These are phyloP conservation scores for Peromyscus maniculatus DNA, from an alignment of 2,113 vertebrate genomes.

Conservation along the genomic window DNA sequence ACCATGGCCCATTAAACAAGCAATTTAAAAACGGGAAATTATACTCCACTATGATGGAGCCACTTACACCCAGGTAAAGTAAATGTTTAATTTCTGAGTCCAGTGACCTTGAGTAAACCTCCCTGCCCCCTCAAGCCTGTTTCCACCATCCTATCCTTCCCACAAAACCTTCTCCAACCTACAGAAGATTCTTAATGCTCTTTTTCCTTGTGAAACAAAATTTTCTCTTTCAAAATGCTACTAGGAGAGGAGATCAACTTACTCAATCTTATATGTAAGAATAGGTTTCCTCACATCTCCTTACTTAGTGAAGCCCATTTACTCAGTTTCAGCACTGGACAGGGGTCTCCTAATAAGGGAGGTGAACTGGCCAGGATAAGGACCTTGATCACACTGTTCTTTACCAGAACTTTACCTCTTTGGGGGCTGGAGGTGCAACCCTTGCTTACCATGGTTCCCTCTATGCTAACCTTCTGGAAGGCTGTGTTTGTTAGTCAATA, in stretches of 20 bases:
- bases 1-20: background rate
- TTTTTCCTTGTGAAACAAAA: background rate
- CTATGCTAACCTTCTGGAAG: background rate
- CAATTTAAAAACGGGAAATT: background rate
- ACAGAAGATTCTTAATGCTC: background rate
- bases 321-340: background rate
- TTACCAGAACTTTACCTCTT: background rate
- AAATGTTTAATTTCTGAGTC: slow-evolving; percentile 47
- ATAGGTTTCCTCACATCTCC: background rate
- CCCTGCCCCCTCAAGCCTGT: background rate
- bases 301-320: background rate
- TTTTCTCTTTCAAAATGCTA: slow-evolving; percentile 16
- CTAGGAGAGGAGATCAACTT: background rate
- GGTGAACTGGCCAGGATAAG: background rate
- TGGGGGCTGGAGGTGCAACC: background rate
- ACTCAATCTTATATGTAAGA: background rate
- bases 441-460: background rate
- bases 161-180: background rate
- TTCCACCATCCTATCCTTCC: background rate
- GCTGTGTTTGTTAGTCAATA: background rate
- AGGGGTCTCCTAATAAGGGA: background rate
- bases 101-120: slow-evolving; percentile 20
- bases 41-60: background rate
- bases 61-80: slow-evolving; percentile 6
- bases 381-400: too few species aligned